phyloP scores from a whole-genome alignment of 1,140 invertebrate genomes.

The Halesus radiatus region DNA sequence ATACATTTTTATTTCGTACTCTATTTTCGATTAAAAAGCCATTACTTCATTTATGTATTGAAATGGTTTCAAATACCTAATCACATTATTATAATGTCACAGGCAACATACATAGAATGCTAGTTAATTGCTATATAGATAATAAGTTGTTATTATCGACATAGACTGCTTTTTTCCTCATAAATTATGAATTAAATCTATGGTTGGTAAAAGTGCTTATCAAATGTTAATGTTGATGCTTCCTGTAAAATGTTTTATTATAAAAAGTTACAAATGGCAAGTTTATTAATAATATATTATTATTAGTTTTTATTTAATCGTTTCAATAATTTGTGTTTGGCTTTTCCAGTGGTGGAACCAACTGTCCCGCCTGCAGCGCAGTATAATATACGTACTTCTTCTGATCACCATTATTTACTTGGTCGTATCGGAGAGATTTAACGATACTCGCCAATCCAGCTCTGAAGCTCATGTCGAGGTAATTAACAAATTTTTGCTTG shows the following conservation, averaged over 20 bases:
- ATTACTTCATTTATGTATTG: no score
- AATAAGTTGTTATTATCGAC: neutral
- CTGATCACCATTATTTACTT: conserved; percentile 49
- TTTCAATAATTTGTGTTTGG: conserved; percentile 35
- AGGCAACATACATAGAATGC: neutral
- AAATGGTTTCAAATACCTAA: no score
- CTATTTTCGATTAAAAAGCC: no score
- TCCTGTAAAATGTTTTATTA: neutral
- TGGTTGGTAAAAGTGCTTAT: neutral
- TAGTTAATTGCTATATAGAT: neutral
- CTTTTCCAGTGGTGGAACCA: conserved; percentile 84
- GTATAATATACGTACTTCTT: conserved; percentile 75
- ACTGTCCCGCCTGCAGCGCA: conserved; percentile 85
- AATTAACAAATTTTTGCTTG: neutral
- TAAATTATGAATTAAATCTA: neutral
- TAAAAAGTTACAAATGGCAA: neutral
- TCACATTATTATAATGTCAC: neutral
- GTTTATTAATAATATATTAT: neutral
- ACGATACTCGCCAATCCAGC: conserved; percentile 6
- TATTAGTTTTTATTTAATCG: neutral
- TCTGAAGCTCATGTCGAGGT: neutral
- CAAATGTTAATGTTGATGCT: neutral
- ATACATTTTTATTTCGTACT: no score
- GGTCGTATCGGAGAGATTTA: conserved; percentile 37
- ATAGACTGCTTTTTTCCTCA: neutral